Conservation (phyloP, 2,113 vertebrate species). For the Engraulis encrasicolus region DNA sequence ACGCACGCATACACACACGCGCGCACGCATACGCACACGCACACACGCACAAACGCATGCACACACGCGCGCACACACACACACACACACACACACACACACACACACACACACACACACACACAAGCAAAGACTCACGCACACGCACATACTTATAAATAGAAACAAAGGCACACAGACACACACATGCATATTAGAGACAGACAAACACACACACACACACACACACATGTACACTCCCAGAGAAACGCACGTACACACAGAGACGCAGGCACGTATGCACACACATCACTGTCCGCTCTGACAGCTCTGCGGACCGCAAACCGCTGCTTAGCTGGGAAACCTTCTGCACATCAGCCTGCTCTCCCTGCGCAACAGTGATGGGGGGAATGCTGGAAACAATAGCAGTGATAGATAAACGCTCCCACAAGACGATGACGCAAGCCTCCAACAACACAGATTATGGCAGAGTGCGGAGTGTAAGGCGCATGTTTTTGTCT, state of each 20-base stretch:
- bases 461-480: neutral
- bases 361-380: constrained; percentile 60
- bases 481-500: neutral
- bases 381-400: constrained; percentile 2
- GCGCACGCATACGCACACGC: neutral
- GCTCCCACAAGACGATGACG: constrained; percentile 23
- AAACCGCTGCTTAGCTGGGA: constrained; percentile 49
- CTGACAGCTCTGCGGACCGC: constrained; percentile 65
- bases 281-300: constrained; percentile 54
- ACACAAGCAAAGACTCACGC: too few species aligned
- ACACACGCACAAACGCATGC: constrained; percentile 44
- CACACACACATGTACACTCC: neutral
- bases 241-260: constrained; percentile 56
- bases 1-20: neutral
- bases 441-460: neutral
- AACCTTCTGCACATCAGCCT: constrained; percentile 42
- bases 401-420: constrained; percentile 33
- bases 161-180: neutral
- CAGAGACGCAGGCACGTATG: constrained; percentile 16
- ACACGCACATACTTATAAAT: too few species aligned
- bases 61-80: constrained; percentile 48
- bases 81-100: constrained; percentile 29
- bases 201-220: neutral
- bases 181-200: neutral
- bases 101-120: too few species aligned